Base-by-base conservation (phyloP, 1,140 invertebrate genomes). In the Ericerus pela region DNA sequence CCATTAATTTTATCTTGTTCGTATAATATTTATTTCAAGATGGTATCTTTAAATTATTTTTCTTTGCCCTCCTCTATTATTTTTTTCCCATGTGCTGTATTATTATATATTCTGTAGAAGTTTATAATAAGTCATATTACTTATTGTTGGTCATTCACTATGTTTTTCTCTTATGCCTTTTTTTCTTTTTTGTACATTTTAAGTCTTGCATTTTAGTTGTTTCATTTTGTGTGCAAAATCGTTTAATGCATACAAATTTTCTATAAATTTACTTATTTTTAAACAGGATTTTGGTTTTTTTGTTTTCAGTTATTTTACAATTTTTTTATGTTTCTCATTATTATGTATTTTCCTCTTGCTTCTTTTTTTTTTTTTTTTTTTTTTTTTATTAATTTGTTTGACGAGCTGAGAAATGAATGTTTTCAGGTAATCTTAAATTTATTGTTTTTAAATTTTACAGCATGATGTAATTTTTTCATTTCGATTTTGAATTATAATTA, bases 131-230 rank as follows among this genome's bases (percentile, higher is more conserved):
- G 22, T 47, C 20, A 47, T 47, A 14, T n/a, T 47, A 47, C 2
- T 47, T 24, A 47, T 47, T 41, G 5, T 47, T 14, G 41, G 20
- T 47, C 20, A 24, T 47, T 24, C 20, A 47, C 41, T 8, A 33
- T n/a, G 8, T 33, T 33, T 47, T 22, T 24, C 22, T 47, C 2
- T 47, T 24, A 47, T 47, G 26, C 20, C 22, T 47, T 24, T 47
- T n/a, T 47, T 33, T 33, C n/a, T 41, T 47, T 47, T 18, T 47
- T 47, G 41, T 47, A 47, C 26, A 24, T 47, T 47, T 18, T 47
- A 47, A 47, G 41, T 16, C 41, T 14, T 47, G 11, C 20, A 47
- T 47, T 47, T 47, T 47, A 47, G 41, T 47, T 47, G 26, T 47
- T 47, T 47, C 41, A 12, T 18, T 5, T 47, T 47, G 11, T 47